Conservation (phyloP, 37 sponge, comb jelly and placozoan species). For the Dysidea cf. avara region DNA sequence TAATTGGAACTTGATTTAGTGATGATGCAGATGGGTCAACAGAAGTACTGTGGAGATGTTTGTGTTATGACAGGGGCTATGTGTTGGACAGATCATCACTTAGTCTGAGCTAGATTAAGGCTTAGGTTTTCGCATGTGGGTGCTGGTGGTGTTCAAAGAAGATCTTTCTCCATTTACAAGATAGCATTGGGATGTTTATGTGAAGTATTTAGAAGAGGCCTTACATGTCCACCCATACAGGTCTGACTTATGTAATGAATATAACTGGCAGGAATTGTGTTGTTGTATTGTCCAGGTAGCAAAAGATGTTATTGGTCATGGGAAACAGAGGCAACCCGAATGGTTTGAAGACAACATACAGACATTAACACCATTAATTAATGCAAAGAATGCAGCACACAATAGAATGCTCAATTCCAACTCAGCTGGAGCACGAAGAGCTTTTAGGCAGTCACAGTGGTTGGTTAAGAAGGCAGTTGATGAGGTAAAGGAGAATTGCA, state of each 20-base stretch:
- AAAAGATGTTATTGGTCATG: constrained; percentile 8
- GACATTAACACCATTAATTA: constrained; percentile 1
- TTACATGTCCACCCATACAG: constrained; percentile 10
- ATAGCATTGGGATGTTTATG: background rate
- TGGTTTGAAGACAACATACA: background rate
- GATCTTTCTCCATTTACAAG: background rate
- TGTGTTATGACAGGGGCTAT: constrained; percentile 21
- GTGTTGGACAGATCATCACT: constrained; percentile 28
- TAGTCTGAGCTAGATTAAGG: constrained; percentile 28
- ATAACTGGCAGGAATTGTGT: constrained; percentile 12
- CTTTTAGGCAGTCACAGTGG: no score
- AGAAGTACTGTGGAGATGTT: constrained; percentile 7
- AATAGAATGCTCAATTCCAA: constrained; percentile 1
- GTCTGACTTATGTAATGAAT: constrained; percentile 1
- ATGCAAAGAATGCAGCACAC: constrained; percentile 9
- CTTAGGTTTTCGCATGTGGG: background rate
- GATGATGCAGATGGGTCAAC: constrained; percentile 16
- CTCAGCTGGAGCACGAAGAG: background rate
- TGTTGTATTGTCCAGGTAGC: constrained; percentile 19
- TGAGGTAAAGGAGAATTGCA: constrained; percentile 8
- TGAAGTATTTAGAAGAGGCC: constrained; percentile 4
- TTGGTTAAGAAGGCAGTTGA: constrained; percentile 18
- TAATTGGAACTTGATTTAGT: constrained; percentile 29
- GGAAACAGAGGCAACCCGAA: constrained; percentile 32
- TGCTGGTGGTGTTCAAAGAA: no score